Conservation (phyloP, 1,140 invertebrate species). For the Daktulosphaira vitifoliae region DNA sequence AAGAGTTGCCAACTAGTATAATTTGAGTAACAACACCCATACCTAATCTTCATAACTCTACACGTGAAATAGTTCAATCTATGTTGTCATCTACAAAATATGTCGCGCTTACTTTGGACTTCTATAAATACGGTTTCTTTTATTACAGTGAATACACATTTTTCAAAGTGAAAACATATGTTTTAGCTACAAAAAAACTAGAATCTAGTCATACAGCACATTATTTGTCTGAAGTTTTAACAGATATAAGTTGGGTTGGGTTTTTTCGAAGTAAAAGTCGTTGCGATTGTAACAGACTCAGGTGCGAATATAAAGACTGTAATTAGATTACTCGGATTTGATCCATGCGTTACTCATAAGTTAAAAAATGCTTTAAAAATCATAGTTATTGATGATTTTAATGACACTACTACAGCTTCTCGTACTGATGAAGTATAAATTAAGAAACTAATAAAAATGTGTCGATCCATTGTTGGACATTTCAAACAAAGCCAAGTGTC, state of each 20-base stretch:
- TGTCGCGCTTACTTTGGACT: not conserved
- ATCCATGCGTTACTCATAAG: not conserved
- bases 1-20: not conserved
- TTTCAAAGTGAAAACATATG: not conserved
- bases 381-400: not conserved
- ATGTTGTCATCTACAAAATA: too few species aligned
- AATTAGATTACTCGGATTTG: not conserved
- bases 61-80: too few species aligned
- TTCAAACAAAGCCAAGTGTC: not conserved
- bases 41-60: too few species aligned
- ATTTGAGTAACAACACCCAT: not conserved
- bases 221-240: not conserved
- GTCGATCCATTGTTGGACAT: too few species aligned
- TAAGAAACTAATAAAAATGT: too few species aligned
- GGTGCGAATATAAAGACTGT: too few species aligned
- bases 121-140: not conserved
- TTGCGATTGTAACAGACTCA: too few species aligned
- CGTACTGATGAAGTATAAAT: not conserved
- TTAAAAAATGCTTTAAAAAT: conserved; percentile 5
- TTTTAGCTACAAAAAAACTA: not conserved
- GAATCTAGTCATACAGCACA: not conserved
- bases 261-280: not conserved
- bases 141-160: not conserved
- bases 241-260: not conserved
- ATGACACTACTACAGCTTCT: not conserved